These are phyloP conservation scores for Pachypanchax playfairii DNA, from an alignment of 2,113 vertebrate genomes.

Conservation along the genomic window DNA sequence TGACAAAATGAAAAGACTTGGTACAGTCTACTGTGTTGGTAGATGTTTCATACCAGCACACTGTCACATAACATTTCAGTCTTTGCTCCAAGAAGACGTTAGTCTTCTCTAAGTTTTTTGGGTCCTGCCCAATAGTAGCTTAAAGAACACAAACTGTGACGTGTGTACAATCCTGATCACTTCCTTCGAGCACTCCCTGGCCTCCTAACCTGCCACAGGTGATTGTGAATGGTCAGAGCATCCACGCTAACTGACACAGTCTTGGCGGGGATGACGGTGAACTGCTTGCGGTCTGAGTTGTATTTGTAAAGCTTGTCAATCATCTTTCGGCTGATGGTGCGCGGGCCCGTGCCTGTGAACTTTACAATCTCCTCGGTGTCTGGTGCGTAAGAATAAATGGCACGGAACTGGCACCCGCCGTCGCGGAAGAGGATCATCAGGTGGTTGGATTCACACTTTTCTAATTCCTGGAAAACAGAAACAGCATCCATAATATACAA, in stretches of 20 bases:
- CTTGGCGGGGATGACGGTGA: constrained; percentile 92
- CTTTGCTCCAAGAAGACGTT: not conserved
- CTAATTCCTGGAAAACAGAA: constrained; percentile 85
- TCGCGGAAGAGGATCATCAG: constrained; percentile 96
- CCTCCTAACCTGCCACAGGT: constrained; percentile 94
- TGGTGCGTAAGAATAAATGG: constrained; percentile 89
- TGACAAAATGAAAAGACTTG: constrained; percentile 37
- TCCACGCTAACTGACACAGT: constrained; percentile 95
- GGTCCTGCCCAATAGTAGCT: constrained; percentile 65
- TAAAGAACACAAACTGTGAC: constrained; percentile 31
- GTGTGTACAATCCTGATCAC: constrained; percentile 30
- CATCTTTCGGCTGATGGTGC: constrained; percentile 90
- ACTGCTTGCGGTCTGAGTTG: constrained; percentile 97
- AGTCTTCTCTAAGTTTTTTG: constrained; percentile 30
- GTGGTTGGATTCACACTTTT: constrained; percentile 95
- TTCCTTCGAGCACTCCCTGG: constrained; percentile 88
- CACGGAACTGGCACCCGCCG: constrained; percentile 93
- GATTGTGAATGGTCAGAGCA: constrained; percentile 93
- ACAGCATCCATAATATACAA: not conserved
- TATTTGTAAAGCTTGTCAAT: constrained; percentile 97
- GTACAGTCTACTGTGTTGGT: constrained; percentile 24
- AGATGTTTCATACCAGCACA: constrained; percentile 10
- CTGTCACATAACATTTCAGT: constrained; percentile 22
- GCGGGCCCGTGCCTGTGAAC: constrained; percentile 90
- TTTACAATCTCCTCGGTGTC: constrained; percentile 93